Evolutionary conservation across 2,888 invertebrate species (phyloP), one percentile per base, ranked within the genome.

Genomic region (Erynnis tages): DNA sequence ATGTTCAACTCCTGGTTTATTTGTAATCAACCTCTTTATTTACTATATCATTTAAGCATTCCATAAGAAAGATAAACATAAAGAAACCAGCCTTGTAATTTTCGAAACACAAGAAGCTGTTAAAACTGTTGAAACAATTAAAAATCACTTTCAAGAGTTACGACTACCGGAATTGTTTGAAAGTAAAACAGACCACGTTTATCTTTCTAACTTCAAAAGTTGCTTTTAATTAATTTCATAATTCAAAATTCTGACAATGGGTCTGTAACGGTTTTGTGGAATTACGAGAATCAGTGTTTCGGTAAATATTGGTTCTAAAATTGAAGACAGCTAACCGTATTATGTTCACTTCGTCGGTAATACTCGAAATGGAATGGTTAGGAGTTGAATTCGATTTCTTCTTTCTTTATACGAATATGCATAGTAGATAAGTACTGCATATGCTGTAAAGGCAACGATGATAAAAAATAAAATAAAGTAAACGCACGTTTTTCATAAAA

Each of bases 211-310:
- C 29, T 40, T 14, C 38, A 21, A 48, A 43, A 48, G 21, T 14
- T 30, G 38, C 38, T 32, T 40, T 47, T 47, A 48, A 48, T 48
- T 48, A 48, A 30, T 48, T 48, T 48, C 38, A 38, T 48, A 48
- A 48, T 30, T 38, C 21, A 29, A 30, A 14, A 27, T 14, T 37
- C 37, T 47, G 19, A 38, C 21, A 19, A 38, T 11, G 10, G 30
- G 17, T 17, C 13, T 13, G 16, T 41, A 29, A 43, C 13, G 30
- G 13, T 11, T 16, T 32, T 13, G 17, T 21, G 30, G 13, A 32
- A 21, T 25, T 23, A 32, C 16, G 4, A 23, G 5, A 34, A 13
- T 41, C 14, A 41, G 32, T 21, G 8, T 11, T 48, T 5, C 17
- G 19, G 27, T 27, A 23, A 32, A 40, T 30, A 14, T 30, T 23